A percentile compares a stretch with the other conserved stretches of the same genome.
Evolutionary conservation across 2,888 invertebrate genomes (phyloP).

Genomic region (Volucella inanis): DNA sequence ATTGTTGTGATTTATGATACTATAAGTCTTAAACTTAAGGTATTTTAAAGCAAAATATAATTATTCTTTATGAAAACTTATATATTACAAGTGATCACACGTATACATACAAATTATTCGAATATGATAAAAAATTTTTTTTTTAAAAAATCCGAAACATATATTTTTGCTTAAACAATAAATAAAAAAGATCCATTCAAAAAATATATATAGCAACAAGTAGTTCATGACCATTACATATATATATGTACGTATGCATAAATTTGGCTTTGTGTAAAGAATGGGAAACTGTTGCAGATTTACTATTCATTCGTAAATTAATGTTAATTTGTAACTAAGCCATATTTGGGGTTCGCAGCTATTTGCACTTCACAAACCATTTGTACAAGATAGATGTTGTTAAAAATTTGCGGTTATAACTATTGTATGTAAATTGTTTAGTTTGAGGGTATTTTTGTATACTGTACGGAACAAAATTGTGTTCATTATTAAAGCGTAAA

Average conservation of each 20-base stretch:
- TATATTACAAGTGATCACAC: no score
- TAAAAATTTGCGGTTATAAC: constrained; percentile 18
- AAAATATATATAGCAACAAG: constrained; percentile 11
- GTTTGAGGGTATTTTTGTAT: not conserved
- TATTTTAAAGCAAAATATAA: no score
- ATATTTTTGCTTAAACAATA: not conserved
- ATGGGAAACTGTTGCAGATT: not conserved
- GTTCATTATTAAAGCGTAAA: no score
- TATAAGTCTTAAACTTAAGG: no score
- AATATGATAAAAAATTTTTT: no score
- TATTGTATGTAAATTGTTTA: constrained; percentile 8
- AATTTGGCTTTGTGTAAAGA: constrained; percentile 1
- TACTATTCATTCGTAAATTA: constrained; percentile 41
- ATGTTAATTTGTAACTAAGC: constrained; percentile 45
- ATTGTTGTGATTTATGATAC: no score
- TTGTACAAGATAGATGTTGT: no score
- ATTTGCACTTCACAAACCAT: constrained; percentile 20
- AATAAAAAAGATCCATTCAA: not conserved
- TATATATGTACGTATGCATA: not conserved
- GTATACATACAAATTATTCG: no score
- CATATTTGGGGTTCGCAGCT: constrained; percentile 13
- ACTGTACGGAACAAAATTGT: no score
- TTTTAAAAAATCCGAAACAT: no score
- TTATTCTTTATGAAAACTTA: no score
- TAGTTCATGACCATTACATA: not conserved